Conservation (phyloP, 2,113 vertebrate species). For the Psophia crepitans region DNA sequence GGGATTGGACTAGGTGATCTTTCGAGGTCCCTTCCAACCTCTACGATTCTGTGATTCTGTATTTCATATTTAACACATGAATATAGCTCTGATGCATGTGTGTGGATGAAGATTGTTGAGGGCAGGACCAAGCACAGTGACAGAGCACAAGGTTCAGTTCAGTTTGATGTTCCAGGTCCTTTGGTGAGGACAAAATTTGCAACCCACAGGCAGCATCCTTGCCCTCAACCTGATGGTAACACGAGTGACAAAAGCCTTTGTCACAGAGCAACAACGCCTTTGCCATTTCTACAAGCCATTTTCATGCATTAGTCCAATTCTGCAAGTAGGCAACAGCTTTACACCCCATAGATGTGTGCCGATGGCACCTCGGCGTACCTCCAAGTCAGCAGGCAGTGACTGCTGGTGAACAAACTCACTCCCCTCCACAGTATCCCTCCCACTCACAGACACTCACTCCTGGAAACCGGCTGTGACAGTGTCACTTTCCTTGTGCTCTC, state of each 20-base stretch:
- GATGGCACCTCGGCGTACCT: fast-evolving
- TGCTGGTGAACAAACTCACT: not conserved
- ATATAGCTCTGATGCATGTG: not conserved
- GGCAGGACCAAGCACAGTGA: not conserved
- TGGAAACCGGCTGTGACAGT: not conserved
- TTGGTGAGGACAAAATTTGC: not conserved
- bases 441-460: not conserved
- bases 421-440: not conserved
- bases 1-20: too few relatives aligned
- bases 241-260: not conserved
- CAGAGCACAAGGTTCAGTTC: not conserved
- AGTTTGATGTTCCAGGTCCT: not conserved
- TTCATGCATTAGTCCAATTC: not conserved
- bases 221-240: not conserved
- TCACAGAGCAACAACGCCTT: not conserved
- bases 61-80: not conserved
- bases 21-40: too few relatives aligned
- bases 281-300: not conserved
- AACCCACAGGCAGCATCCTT: not conserved
- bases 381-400: not conserved
- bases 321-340: not conserved
- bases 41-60: too few relatives aligned
- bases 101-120: not conserved
- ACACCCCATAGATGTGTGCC: too few relatives aligned
- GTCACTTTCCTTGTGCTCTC: not conserved